phyloP scores from a whole-genome alignment of 1,140 invertebrate species.

The Palaemon carinicauda region DNA sequence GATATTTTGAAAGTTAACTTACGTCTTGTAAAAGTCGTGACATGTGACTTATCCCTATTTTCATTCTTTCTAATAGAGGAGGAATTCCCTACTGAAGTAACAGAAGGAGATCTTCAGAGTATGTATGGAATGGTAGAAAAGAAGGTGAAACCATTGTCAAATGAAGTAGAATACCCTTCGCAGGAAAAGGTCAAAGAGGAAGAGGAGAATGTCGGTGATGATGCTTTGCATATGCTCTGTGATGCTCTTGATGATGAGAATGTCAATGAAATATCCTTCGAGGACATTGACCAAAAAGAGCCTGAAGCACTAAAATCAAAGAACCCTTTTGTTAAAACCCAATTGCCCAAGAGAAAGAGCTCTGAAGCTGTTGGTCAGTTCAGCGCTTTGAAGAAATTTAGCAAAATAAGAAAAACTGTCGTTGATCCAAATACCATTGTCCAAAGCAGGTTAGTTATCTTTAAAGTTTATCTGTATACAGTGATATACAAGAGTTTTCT shows the following conservation, averaged over 20 bases:
- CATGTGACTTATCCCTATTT: background rate
- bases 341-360: background rate
- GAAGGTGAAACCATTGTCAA: background rate
- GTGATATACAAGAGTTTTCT: too few relatives aligned
- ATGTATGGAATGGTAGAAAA: constrained; percentile 12
- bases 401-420: constrained; percentile 24
- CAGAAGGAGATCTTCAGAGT: constrained; percentile 16
- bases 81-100: background rate
- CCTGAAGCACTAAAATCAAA: background rate
- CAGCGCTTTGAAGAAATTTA: constrained; percentile 32
- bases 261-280: background rate
- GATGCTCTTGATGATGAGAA: background rate
- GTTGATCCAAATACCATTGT: constrained; percentile 12
- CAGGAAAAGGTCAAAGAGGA: background rate
- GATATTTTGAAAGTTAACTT: too few relatives aligned
- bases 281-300: background rate
- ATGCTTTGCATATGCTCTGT: background rate
- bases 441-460: too few relatives aligned
- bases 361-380: background rate
- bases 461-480: too few relatives aligned
- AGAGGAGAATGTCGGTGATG: background rate
- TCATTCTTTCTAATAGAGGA: background rate
- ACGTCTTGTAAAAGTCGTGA: too few relatives aligned
- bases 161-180: background rate
- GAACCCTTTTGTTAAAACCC: constrained; percentile 32